phyloP scores from a whole-genome alignment of 1,140 invertebrate species.

The Procambarus clarkii region DNA sequence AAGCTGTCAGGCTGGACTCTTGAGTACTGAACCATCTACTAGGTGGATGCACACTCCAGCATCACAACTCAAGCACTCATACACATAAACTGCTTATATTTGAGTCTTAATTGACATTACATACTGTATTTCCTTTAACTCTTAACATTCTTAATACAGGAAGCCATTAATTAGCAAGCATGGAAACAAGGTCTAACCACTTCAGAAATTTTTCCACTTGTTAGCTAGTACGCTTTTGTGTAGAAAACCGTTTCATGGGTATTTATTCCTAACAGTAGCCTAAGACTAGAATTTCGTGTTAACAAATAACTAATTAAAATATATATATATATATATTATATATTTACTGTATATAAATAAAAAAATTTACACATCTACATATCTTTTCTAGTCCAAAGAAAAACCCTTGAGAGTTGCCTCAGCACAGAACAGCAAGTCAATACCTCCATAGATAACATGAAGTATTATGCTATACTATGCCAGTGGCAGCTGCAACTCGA shows the following conservation, averaged over 20 bases:
- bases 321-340: conserved; percentile 27
- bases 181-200: not conserved
- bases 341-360: conserved; percentile 36
- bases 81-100: not conserved
- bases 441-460: not conserved
- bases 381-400: not conserved
- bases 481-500: not conserved
- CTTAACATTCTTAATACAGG: not conserved
- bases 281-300: conserved; percentile 49
- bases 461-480: not conserved
- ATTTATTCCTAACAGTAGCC: conserved; percentile 20
- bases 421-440: not conserved
- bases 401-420: not conserved
- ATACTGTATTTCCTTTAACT: not conserved
- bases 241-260: not conserved
- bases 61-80: not conserved
- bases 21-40: not conserved
- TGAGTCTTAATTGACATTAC: not conserved
- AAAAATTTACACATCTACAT: conserved; percentile 4
- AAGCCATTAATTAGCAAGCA: not conserved
- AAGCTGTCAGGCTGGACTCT: not conserved
- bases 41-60: not conserved
- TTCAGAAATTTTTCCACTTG: not conserved
- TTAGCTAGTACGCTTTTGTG: not conserved
- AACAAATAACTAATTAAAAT: conserved; percentile 29